These are phyloP conservation scores for Adrianichthys oophorus DNA, from an alignment of 2,797 vertebrate species.

Conservation along the genomic window DNA sequence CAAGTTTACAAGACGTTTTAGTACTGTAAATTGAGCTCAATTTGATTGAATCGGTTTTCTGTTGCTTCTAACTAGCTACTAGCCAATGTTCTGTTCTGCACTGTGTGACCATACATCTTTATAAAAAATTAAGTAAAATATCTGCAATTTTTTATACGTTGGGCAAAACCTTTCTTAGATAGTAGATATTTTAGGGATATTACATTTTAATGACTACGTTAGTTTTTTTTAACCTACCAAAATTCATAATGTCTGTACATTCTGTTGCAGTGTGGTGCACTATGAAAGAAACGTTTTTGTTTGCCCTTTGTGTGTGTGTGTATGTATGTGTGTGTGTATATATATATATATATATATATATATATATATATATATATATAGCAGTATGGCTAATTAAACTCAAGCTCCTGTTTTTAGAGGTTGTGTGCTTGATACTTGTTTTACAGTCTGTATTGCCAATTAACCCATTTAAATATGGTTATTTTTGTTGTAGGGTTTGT, in stretches of 20 bases:
- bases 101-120: slow-evolving; percentile 31
- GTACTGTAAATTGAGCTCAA: slow-evolving; percentile 7
- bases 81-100: slow-evolving; percentile 32
- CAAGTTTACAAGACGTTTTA: not conserved
- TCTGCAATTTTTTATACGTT: not conserved
- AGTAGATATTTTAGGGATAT: not conserved
- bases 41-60: slow-evolving; percentile 51
- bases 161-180: not conserved
- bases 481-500: not conserved
- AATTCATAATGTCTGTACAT: no score
- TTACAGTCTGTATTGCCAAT: slow-evolving; percentile 77
- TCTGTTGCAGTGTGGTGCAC: no score
- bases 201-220: no score
- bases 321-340: no score
- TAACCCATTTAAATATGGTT: slow-evolving; percentile 73
- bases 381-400: slow-evolving; percentile 1
- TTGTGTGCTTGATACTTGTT: slow-evolving; percentile 78
- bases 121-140: not conserved
- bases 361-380: not conserved
- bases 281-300: no score
- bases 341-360: no score
- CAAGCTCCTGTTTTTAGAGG: slow-evolving; percentile 51
- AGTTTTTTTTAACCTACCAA: no score
- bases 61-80: slow-evolving; percentile 44
- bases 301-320: no score